Evolutionary conservation across 2,797 vertebrate species (phyloP).

Genomic region (Diglossa cyanea): DNA sequence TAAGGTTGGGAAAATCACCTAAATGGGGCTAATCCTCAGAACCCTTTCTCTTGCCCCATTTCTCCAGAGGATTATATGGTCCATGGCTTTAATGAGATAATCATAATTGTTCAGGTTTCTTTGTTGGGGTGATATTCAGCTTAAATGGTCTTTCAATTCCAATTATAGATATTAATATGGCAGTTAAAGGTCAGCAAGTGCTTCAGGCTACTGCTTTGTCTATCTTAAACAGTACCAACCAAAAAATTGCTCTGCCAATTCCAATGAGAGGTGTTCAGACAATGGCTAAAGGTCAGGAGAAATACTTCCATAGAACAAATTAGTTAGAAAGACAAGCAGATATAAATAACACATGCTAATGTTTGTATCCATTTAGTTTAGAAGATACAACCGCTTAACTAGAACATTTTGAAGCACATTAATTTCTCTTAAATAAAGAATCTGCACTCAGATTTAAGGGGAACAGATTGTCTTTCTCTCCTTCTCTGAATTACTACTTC

Average conservation of each 20-base stretch:
- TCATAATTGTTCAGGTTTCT: constrained; percentile 17
- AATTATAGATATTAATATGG: constrained; percentile 40
- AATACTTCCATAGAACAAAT: not conserved
- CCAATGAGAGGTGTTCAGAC: not conserved
- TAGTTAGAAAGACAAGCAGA: not conserved
- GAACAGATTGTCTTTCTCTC: not conserved
- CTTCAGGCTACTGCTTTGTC: not conserved
- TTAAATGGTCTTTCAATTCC: constrained; percentile 44
- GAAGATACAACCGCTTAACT: not conserved
- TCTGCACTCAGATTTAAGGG: not conserved
- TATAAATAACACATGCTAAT: not conserved
- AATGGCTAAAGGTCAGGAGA: not conserved
- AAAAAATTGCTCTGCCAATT: not conserved
- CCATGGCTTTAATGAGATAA: constrained; percentile 31
- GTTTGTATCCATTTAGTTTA: not conserved
- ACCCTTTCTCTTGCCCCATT: not conserved
- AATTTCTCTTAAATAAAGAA: not conserved
- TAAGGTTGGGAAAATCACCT: constrained; percentile 18
- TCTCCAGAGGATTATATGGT: not conserved
- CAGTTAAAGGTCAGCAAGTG: constrained; percentile 44
- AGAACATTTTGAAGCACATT: not conserved
- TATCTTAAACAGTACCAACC: not conserved
- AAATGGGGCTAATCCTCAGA: constrained; percentile 39
- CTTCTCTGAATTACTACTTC: not conserved
- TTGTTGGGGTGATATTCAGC: constrained; percentile 51